Evolutionary conservation across 2,797 vertebrate genomes (phyloP), one percentile per base, ranked within the genome.

Genomic region (Clamator glandarius): DNA sequence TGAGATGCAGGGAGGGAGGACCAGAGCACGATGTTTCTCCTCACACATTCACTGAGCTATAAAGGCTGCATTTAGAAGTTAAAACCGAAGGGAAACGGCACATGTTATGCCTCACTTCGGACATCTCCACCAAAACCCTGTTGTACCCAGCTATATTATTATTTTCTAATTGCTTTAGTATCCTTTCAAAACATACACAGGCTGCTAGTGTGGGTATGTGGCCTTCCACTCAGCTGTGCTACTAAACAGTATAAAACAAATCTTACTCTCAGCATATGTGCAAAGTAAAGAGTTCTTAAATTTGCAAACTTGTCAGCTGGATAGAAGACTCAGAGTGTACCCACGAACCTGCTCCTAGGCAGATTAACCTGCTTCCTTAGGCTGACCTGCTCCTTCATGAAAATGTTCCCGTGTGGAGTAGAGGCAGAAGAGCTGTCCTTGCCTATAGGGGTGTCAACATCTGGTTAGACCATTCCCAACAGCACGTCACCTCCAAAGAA

Each of bases 391-490:
- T 86, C 61, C 29, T 51, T 39, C 62, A 50, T 7, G 68, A 57
- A 52, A 57, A 12, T 6, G 14, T 9, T 78, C 19, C 25, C 21
- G 9, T 0, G 1, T 0, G 4, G 33, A 55, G 3, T 1, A 59
- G 13, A 73, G 28, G 36, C 0, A 1, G 4, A n/a, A n/a, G n/a
- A n/a, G n/a, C n/a, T n/a, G n/a, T n/a, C n/a, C n/a, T n/a, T n/a
- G n/a, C n/a, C n/a, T n/a, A n/a, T n/a, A n/a, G n/a, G n/a, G n/a
- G n/a, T n/a, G n/a, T n/a, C n/a, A n/a, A n/a, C n/a, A n/a, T n/a
- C 36, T 51, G n/a, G 41, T 55, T 52, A 74, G 31, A n/a, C 36
- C 55, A n/a, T 11, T 70, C 41, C 58, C 57, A 77, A 1, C 1
- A 3, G 35, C 17, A 39, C 9, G 26, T 44, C 19, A n/a, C 23